Conservation (phyloP, 1,140 invertebrate genomes). For the Caenorhabditis tropicalis region DNA sequence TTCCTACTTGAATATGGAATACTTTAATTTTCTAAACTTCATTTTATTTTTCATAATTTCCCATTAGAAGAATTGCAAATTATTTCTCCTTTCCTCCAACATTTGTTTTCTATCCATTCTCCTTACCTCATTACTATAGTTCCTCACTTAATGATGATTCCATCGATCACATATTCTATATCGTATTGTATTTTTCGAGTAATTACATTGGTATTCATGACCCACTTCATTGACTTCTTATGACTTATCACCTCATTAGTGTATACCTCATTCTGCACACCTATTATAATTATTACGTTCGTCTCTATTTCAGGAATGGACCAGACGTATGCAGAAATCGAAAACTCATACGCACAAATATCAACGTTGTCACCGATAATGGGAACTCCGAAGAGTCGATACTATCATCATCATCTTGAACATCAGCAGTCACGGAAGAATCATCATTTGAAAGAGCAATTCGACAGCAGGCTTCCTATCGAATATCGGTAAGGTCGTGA, state of each 20-base stretch:
- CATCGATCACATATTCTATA: not conserved
- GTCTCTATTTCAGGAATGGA: constrained; percentile 10
- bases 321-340: constrained; percentile 20
- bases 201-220: not conserved
- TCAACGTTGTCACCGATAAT: not conserved
- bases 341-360: not conserved
- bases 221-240: not conserved
- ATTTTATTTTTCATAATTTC: not conserved
- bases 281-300: not conserved
- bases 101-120: too few relatives aligned
- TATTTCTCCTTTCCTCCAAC: too few relatives aligned
- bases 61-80: not conserved
- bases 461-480: constrained; percentile 34
- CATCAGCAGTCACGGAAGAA: not conserved
- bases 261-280: not conserved
- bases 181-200: not conserved
- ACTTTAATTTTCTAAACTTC: too few relatives aligned
- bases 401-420: not conserved
- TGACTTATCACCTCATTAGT: constrained; percentile 1
- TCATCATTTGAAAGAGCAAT: constrained; percentile 15
- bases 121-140: too few relatives aligned
- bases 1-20: too few relatives aligned
- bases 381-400: not conserved
- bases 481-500: constrained; percentile 25
- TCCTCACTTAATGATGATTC: not conserved